Percentiles rank a stretch among this genome's conserved stretches.
phyloP scores from a whole-genome alignment of 2,888 invertebrate genomes.

The Macaria notata region DNA sequence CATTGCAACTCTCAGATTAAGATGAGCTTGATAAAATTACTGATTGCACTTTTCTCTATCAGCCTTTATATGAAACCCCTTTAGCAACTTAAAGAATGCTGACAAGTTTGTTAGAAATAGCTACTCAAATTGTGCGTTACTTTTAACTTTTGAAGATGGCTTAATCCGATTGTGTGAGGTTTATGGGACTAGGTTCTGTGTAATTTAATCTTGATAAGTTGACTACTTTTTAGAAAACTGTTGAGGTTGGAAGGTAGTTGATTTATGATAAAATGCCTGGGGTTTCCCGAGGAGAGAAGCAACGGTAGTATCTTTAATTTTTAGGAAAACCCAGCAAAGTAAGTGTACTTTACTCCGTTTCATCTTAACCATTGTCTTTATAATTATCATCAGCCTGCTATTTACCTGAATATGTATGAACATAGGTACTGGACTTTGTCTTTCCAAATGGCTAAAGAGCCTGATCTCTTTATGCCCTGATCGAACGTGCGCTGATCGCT shows the following conservation, averaged over 20 bases:
- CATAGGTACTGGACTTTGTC: too few relatives aligned
- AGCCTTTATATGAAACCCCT: background rate
- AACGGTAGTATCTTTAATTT: too few relatives aligned
- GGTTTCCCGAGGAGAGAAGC: background rate
- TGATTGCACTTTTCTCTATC: constrained; percentile 6
- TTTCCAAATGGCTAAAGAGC: too few relatives aligned
- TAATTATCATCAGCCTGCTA: too few relatives aligned
- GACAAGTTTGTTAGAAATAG: background rate
- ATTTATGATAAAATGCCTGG: background rate
- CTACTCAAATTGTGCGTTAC: background rate
- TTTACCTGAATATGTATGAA: too few relatives aligned
- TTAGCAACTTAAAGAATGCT: background rate
- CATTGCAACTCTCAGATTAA: constrained; percentile 3
- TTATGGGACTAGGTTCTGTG: constrained; percentile 1
- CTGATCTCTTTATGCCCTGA: too few relatives aligned
- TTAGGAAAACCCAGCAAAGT: too few relatives aligned
- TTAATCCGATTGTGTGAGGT: constrained; percentile 3
- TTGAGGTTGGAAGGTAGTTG: background rate
- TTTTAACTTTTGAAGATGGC: background rate
- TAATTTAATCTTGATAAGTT: background rate
- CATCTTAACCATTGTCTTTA: too few relatives aligned
- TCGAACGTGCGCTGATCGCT: too few relatives aligned
- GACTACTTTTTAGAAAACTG: background rate
- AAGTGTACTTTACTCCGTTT: too few relatives aligned
- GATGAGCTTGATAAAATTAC: background rate